Conservation (phyloP, 2,888 invertebrate genomes). For the Epicampocera succincta region DNA sequence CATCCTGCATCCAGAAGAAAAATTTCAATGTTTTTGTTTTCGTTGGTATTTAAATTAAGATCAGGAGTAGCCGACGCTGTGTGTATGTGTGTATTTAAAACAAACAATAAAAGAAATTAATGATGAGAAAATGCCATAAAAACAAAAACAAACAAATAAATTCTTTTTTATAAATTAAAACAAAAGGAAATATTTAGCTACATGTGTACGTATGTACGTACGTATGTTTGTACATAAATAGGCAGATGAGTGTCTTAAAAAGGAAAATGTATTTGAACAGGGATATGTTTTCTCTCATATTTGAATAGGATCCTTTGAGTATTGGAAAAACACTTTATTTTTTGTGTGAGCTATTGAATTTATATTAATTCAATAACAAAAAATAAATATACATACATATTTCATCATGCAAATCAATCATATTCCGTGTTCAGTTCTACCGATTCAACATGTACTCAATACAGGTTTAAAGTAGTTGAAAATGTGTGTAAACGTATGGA, state of each 20-base stretch:
- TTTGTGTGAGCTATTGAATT: neutral
- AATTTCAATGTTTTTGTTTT: conserved; percentile 41
- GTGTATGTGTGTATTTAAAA: conserved; percentile 29
- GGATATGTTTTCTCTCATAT: conserved; percentile 7
- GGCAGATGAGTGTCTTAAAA: too few species aligned
- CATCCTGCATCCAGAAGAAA: conserved; percentile 56
- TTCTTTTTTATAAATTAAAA: conserved; percentile 22
- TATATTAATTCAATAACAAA: conserved; percentile 20
- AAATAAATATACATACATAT: conserved; percentile 43
- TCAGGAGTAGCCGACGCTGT: conserved; percentile 44
- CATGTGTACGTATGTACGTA: neutral
- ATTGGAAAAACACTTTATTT: neutral
- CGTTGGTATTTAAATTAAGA: conserved; percentile 61
- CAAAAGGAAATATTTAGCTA: conserved; percentile 9
- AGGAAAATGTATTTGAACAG: too few species aligned
- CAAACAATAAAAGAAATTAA: conserved; percentile 35
- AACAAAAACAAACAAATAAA: conserved; percentile 49
- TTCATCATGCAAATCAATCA: conserved; percentile 59
- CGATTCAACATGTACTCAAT: too few species aligned
- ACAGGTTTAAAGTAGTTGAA: too few species aligned
- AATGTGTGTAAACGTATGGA: neutral
- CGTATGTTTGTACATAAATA: too few species aligned
- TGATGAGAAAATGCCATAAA: conserved; percentile 64
- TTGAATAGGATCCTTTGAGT: conserved; percentile 49
- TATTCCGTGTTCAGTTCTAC: conserved; percentile 26